Evolutionary conservation across 2,113 vertebrate species (phyloP).

Genomic region (rat (Rattus norvegicus)): DNA sequence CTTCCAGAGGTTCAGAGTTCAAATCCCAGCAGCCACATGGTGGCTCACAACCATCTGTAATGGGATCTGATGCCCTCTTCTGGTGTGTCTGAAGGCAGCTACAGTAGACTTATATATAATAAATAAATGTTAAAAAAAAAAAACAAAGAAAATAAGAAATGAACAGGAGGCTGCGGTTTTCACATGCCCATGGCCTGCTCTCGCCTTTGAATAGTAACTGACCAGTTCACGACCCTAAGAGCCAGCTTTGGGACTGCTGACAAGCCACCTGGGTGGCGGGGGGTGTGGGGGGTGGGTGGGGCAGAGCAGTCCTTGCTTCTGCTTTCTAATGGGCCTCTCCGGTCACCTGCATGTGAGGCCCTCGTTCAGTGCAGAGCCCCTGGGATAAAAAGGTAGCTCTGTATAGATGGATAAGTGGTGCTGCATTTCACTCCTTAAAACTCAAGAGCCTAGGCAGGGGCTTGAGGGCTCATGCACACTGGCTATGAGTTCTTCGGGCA

Average conservation of each 20-base stretch:
- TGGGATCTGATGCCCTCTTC: too few species aligned
- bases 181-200: background rate
- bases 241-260: background rate
- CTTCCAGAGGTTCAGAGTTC: too few species aligned
- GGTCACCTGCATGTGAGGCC: background rate
- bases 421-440: background rate
- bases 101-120: too few species aligned
- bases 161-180: background rate
- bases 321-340: background rate
- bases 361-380: background rate
- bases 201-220: background rate
- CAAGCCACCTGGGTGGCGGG: background rate
- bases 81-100: too few species aligned
- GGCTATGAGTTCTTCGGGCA: background rate
- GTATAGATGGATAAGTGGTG: rapidly evolving
- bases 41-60: too few species aligned
- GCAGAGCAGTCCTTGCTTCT: background rate
- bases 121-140: too few species aligned
- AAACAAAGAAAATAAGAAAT: too few species aligned
- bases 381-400: background rate
- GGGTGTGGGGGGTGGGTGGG: too few species aligned
- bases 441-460: background rate
- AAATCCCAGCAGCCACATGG: too few species aligned
- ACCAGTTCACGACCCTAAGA: too few species aligned
- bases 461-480: background rate